These are phyloP conservation scores for Drosophila planitibia DNA, from an alignment of 2,888 invertebrate species.

Conservation along the genomic window DNA sequence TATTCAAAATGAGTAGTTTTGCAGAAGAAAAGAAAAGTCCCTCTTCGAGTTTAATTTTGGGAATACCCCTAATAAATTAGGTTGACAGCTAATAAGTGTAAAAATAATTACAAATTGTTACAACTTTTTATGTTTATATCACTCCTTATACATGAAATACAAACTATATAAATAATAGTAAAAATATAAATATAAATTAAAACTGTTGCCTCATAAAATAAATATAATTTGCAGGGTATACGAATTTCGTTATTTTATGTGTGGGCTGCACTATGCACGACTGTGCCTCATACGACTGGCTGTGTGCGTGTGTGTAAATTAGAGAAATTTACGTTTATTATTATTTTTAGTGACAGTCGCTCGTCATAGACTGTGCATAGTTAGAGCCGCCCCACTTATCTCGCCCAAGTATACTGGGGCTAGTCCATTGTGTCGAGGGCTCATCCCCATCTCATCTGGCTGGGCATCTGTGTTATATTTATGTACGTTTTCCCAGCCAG, in stretches of 20 bases:
- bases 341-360: slow-evolving; percentile 76
- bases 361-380: slow-evolving; percentile 54
- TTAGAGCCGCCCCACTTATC: neutral
- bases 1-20: neutral
- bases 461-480: slow-evolving; percentile 75
- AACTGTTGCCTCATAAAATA: neutral
- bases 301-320: slow-evolving; percentile 61
- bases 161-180: neutral
- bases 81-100: neutral
- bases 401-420: neutral
- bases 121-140: neutral
- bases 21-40: too few relatives aligned
- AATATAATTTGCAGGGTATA: slow-evolving; percentile 17
- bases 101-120: neutral
- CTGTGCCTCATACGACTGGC: slow-evolving; percentile 11
- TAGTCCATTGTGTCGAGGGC: slow-evolving; percentile 65
- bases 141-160: neutral
- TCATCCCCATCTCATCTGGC: slow-evolving; percentile 46
- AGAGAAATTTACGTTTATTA: slow-evolving; percentile 81
- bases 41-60: neutral
- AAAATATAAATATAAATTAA: neutral
- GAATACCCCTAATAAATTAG: neutral
- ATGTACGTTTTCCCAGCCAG: slow-evolving; percentile 59
- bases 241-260: neutral
- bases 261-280: slow-evolving; percentile 12